Evolutionary conservation across 2,888 invertebrate genomes (phyloP).

Genomic region (Tinea semifulvella): DNA sequence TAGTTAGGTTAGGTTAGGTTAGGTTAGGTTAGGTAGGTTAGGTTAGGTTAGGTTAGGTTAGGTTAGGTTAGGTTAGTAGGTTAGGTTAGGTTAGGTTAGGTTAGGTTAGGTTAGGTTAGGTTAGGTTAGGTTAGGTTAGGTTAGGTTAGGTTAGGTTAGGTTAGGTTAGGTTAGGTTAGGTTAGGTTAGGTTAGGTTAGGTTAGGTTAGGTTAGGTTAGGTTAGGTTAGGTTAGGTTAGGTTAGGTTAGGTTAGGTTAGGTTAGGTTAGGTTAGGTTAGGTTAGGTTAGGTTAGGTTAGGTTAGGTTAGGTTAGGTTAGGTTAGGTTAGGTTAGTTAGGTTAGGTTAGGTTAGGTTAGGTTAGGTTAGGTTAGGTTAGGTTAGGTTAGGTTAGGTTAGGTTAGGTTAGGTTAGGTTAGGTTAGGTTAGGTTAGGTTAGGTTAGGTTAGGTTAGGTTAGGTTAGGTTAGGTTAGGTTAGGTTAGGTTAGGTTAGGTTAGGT

Average conservation of each 20-base stretch:
- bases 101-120: constrained; percentile 18
- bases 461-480: constrained; percentile 19
- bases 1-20: constrained; percentile 17
- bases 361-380: constrained; percentile 17
- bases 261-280: constrained; percentile 16
- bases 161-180: constrained; percentile 19
- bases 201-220: constrained; percentile 17
- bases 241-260: constrained; percentile 18
- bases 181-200: constrained; percentile 19
- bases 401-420: constrained; percentile 12
- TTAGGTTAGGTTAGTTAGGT: constrained; percentile 19
- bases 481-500: constrained; percentile 17
- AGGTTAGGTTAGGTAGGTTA: constrained; percentile 15
- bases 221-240: constrained; percentile 18
- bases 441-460: constrained; percentile 13
- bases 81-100: constrained; percentile 20
- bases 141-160: constrained; percentile 17
- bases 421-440: constrained; percentile 13
- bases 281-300: constrained; percentile 18
- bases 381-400: constrained; percentile 12
- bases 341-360: constrained; percentile 19
- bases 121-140: constrained; percentile 19
- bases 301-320: constrained; percentile 19
- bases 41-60: constrained; percentile 16
- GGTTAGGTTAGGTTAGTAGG: constrained; percentile 17